phyloP scores from a whole-genome alignment of 2,797 vertebrate species.

The Enteromius thamalakanensis region DNA sequence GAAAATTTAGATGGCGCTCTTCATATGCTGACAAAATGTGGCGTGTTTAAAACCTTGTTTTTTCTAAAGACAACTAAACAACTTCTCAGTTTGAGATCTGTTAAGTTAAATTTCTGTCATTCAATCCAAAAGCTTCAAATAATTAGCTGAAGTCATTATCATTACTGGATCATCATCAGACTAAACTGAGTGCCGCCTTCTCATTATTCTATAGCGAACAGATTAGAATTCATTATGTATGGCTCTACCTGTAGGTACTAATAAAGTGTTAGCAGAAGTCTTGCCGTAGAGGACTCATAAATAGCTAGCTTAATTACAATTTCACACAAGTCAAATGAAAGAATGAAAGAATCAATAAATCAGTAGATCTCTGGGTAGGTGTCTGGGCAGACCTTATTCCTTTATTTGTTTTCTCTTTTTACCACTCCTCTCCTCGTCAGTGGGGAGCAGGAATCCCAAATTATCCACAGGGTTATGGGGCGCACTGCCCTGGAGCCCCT shows the following conservation, averaged over 20 bases:
- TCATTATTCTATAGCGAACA: slow-evolving; percentile 22
- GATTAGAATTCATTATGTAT: slow-evolving; percentile 43
- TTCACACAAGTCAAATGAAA: slow-evolving; percentile 79
- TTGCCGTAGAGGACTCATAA: slow-evolving; percentile 28
- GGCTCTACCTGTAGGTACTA: slow-evolving; percentile 24
- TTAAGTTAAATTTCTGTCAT: neutral
- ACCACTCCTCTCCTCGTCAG: slow-evolving; percentile 73
- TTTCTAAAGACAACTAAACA: neutral
- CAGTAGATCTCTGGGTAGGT: slow-evolving; percentile 77
- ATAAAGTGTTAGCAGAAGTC: slow-evolving; percentile 36
- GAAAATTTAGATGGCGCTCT: neutral
- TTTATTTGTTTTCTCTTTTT: slow-evolving; percentile 78
- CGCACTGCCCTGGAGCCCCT: slow-evolving; percentile 80
- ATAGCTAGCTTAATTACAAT: slow-evolving; percentile 73
- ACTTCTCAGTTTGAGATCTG: neutral
- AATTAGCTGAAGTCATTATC: slow-evolving; percentile 1
- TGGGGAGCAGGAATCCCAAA: slow-evolving; percentile 86
- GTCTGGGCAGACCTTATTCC: slow-evolving; percentile 69
- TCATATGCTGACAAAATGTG: neutral
- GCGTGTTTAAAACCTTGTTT: neutral
- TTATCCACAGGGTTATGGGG: slow-evolving; percentile 85
- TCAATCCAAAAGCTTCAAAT: slow-evolving; percentile 17
- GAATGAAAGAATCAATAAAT: slow-evolving; percentile 83
- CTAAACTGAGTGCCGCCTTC: neutral
- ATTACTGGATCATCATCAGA: neutral